phyloP scores from a whole-genome alignment of 2,113 vertebrate species.

The Labeo rohita region DNA sequence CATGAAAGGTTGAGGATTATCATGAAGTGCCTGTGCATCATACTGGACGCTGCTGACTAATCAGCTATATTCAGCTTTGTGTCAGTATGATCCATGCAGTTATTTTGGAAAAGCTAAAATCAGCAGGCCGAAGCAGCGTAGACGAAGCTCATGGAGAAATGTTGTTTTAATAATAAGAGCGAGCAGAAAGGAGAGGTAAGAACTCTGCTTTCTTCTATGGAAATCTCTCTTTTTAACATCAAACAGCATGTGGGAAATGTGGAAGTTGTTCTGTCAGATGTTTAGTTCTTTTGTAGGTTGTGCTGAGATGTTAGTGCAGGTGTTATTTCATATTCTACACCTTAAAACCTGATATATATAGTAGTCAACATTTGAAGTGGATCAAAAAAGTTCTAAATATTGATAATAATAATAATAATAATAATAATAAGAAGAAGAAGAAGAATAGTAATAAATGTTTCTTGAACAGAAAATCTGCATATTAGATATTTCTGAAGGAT shows the following conservation, averaged over 20 bases:
- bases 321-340: background rate
- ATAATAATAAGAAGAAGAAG: too few relatives aligned
- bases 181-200: conserved; percentile 32
- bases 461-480: too few relatives aligned
- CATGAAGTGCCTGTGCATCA: conserved; percentile 10
- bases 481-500: too few relatives aligned
- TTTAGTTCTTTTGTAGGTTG: background rate
- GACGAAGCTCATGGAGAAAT: conserved; percentile 42
- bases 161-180: background rate
- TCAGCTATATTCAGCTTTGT: conserved; percentile 23
- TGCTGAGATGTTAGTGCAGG: background rate
- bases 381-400: too few relatives aligned
- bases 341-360: too few relatives aligned
- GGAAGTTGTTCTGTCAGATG: background rate
- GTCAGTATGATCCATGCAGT: conserved; percentile 6
- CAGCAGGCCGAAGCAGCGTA: background rate
- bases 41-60: conserved; percentile 32
- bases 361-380: too few relatives aligned
- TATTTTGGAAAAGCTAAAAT: background rate
- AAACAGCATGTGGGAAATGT: conserved; percentile 12
- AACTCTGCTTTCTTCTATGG: background rate
- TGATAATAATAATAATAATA: too few relatives aligned
- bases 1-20: conserved; percentile 29
- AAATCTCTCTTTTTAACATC: background rate
- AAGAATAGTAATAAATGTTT: too few relatives aligned